Evolutionary conservation across 2,113 vertebrate species (phyloP).

Genomic region (Pan paniscus): DNA sequence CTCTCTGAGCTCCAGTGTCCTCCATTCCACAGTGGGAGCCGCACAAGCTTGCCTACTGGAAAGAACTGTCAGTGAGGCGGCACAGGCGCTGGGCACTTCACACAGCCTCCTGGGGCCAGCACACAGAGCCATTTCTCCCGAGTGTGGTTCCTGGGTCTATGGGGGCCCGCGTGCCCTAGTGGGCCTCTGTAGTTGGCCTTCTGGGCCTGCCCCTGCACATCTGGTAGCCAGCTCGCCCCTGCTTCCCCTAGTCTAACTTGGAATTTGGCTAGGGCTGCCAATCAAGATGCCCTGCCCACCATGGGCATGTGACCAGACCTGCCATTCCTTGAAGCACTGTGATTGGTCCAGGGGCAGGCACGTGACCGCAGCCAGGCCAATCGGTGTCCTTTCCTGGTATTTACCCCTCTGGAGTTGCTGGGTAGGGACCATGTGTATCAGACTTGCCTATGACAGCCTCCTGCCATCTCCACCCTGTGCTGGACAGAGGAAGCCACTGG

Average conservation of each 20-base stretch:
- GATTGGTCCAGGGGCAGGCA: neutral
- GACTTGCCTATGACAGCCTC: accelerated
- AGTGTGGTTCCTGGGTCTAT: no score
- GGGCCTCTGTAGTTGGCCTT: neutral
- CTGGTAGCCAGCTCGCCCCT: no score
- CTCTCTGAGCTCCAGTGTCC: neutral
- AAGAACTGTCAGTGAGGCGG: neutral
- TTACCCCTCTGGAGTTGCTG: neutral
- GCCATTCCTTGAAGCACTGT: accelerated
- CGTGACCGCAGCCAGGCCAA: neutral
- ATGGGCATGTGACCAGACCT: neutral
- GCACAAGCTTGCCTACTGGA: accelerated
- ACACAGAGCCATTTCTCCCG: accelerated
- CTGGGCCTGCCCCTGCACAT: no score
- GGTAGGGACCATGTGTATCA: neutral
- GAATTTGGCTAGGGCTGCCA: neutral
- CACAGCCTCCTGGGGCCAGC: neutral
- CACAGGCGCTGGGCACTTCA: accelerated
- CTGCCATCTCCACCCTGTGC: neutral
- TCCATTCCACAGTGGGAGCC: accelerated
- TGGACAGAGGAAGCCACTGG: neutral
- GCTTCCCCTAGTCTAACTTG: neutral
- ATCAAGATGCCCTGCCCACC: neutral
- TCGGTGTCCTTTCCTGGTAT: neutral
- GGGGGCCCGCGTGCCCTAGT: accelerated